Conservation (phyloP, 2,797 vertebrate species). For the Tiaroga cobitis region DNA sequence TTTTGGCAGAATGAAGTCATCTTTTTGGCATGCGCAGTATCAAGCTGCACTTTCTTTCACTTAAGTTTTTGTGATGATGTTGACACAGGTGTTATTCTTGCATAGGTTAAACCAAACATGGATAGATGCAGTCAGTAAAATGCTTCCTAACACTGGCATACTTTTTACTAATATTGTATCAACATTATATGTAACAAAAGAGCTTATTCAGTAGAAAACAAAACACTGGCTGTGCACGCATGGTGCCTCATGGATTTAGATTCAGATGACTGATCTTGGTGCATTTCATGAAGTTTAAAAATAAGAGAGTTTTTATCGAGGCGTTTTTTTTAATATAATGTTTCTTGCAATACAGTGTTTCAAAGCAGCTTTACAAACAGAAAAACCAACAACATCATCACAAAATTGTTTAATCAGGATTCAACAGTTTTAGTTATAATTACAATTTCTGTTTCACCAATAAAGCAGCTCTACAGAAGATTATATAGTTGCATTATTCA, state of each 20-base stretch:
- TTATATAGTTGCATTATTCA: no score
- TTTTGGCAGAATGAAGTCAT: conserved; percentile 9
- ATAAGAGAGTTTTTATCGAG: background rate
- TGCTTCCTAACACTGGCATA: background rate
- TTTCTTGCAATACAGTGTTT: background rate
- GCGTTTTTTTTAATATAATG: background rate
- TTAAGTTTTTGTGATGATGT: conserved; percentile 6
- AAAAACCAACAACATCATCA: background rate
- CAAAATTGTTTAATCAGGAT: no score
- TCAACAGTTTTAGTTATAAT: no score
- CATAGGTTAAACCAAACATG: conserved; percentile 10
- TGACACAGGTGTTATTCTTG: background rate
- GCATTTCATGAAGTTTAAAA: background rate
- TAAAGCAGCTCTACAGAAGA: no score
- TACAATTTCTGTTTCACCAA: no score
- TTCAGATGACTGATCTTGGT: background rate
- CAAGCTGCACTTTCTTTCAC: conserved; percentile 16
- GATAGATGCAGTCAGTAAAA: background rate
- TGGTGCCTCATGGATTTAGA: background rate
- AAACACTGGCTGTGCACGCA: background rate
- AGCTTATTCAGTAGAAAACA: background rate
- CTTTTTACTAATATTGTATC: background rate
- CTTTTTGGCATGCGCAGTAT: conserved; percentile 22
- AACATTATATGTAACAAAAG: background rate
- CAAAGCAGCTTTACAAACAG: background rate